A percentile compares a stretch with the other conserved stretches of the same genome.
Evolutionary conservation across 2,888 invertebrate genomes (phyloP).

Genomic region (Polyploca ridens): DNA sequence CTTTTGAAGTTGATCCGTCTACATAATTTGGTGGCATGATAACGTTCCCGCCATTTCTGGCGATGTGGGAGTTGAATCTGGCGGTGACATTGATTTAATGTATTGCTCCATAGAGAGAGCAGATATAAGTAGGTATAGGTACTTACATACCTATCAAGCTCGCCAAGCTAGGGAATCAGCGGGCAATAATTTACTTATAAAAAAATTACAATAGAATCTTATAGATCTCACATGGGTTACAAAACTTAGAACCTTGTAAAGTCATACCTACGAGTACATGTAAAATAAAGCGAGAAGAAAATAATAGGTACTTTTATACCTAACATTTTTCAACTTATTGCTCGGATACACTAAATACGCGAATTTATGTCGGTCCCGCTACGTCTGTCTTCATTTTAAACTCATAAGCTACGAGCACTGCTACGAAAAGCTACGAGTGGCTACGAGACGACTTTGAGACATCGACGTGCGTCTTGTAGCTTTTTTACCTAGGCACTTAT

Average conservation of each 20-base stretch:
- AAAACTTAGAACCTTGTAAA: too few relatives aligned
- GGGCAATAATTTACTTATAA: too few relatives aligned
- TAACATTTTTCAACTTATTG: neutral
- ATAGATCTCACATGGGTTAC: too few relatives aligned
- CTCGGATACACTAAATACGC: neutral
- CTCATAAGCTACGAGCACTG: neutral
- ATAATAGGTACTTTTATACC: too few relatives aligned
- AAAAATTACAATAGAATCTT: too few relatives aligned
- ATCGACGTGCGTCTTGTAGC: neutral
- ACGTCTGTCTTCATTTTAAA: neutral
- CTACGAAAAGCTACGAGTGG: neutral
- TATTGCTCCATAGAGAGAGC: neutral
- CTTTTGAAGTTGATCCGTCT: slow-evolving; percentile 3
- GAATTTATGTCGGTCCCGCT: neutral
- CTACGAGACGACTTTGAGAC: neutral
- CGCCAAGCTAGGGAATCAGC: too few relatives aligned
- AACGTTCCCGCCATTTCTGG: slow-evolving; percentile 15
- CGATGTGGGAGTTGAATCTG: slow-evolving; percentile 20
- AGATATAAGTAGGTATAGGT: too few relatives aligned
- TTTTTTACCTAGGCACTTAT: too few relatives aligned
- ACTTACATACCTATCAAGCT: too few relatives aligned
- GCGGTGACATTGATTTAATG: neutral
- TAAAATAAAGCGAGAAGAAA: too few relatives aligned
- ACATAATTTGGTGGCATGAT: slow-evolving; percentile 27
- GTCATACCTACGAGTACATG: too few relatives aligned